These are phyloP conservation scores for Lycopodina hypogea DNA, from an alignment of 37 sponge, comb jelly and placozoan genomes.

Conservation along the genomic window DNA sequence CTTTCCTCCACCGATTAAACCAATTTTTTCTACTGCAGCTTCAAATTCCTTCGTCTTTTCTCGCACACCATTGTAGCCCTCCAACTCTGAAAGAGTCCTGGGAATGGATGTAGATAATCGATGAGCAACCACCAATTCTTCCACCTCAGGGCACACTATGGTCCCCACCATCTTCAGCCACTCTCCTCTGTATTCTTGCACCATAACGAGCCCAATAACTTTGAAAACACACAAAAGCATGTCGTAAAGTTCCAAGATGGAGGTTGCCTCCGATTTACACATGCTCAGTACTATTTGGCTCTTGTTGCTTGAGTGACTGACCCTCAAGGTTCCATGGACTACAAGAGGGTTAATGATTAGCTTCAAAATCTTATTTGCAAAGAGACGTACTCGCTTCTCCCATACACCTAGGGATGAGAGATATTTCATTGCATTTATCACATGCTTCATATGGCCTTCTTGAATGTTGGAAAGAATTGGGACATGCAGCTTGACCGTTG, in stretches of 20 bases:
- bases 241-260: slow-evolving; percentile 16
- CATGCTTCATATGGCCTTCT: slow-evolving; percentile 3
- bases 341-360: slow-evolving; percentile 28
- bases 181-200: slow-evolving; percentile 7
- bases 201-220: slow-evolving; percentile 8
- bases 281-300: not conserved
- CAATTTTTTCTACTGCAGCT: not conserved
- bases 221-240: slow-evolving; percentile 23
- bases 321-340: slow-evolving; percentile 1
- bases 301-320: not conserved
- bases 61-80: slow-evolving; percentile 1
- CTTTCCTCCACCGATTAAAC: slow-evolving; percentile 20
- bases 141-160: slow-evolving; percentile 22
- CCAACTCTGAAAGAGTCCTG: slow-evolving; percentile 20
- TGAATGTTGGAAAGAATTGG: not conserved
- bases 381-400: not conserved
- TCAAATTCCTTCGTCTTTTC: slow-evolving; percentile 39
- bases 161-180: slow-evolving; percentile 38
- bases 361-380: slow-evolving; percentile 23
- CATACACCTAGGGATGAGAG: slow-evolving; percentile 6
- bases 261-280: not conserved
- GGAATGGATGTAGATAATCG: slow-evolving; percentile 36
- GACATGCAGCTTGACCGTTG: slow-evolving; percentile 4
- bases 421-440: slow-evolving; percentile 24
- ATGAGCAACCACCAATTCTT: slow-evolving; percentile 33